A percentile compares a stretch with the other conserved stretches of the same genome.
These are phyloP conservation scores for Sardinella longiceps DNA, from an alignment of 2,797 vertebrate species.

Conservation along the genomic window DNA sequence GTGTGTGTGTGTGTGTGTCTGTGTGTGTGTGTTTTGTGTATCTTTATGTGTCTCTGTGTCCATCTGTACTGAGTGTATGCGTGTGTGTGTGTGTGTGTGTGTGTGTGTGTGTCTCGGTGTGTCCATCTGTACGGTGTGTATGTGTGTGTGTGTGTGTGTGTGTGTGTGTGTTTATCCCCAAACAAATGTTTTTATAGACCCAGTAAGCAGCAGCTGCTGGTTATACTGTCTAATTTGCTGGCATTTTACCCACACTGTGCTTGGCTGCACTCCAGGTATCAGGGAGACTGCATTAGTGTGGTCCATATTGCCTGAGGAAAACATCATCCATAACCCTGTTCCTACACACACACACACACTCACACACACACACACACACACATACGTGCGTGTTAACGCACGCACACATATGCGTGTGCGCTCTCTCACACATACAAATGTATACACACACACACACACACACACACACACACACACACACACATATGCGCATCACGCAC, in stretches of 20 bases:
- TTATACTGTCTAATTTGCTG: conserved; percentile 41
- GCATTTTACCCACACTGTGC: conserved; percentile 43
- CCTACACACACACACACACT: conserved; percentile 53
- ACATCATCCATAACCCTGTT: conserved; percentile 43
- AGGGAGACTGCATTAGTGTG: conserved; percentile 51
- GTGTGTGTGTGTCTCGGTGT: conserved; percentile 7
- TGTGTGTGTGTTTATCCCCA: conserved; percentile 36
- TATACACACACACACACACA: conserved; percentile 31
- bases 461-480: neutral
- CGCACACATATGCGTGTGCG: neutral
- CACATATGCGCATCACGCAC: neutral
- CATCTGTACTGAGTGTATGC: neutral
- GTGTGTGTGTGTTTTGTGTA: neutral
- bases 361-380: conserved; percentile 56
- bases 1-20: neutral
- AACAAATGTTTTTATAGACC: conserved; percentile 38
- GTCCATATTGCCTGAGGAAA: conserved; percentile 24
- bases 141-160: neutral
- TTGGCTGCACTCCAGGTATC: conserved; percentile 44
- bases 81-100: neutral
- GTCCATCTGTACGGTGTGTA: neutral
- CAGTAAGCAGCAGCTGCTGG: conserved; percentile 32
- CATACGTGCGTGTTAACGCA: too few species aligned
- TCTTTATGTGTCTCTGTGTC: neutral
- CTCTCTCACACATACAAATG: conserved; percentile 38